Percentiles rank a stretch among this genome's conserved stretches.
Conservation (phyloP, 2,113 vertebrate species). For the Esox niger region DNA sequence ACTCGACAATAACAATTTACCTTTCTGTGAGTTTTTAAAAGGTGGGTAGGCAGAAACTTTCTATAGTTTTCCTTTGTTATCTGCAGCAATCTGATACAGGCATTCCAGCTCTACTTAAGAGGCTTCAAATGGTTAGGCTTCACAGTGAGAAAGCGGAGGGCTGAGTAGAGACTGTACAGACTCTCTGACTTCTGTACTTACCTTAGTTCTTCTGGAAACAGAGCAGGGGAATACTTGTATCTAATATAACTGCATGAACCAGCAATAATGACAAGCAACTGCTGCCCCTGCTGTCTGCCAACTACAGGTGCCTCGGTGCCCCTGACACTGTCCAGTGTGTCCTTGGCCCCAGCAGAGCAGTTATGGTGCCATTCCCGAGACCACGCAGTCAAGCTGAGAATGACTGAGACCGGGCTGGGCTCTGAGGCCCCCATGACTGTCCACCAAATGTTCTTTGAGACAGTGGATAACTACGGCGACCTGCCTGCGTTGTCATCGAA, state of each 20-base stretch:
- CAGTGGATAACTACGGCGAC: constrained; percentile 54
- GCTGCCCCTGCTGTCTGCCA: constrained; percentile 52
- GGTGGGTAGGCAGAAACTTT: constrained; percentile 9
- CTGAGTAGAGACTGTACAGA: background rate
- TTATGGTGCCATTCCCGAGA: constrained; percentile 63
- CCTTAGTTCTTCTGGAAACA: background rate
- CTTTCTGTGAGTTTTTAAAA: no score
- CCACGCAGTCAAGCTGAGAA: constrained; percentile 65
- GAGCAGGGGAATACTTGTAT: background rate
- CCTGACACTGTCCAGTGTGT: constrained; percentile 24
- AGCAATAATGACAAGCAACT: constrained; percentile 43
- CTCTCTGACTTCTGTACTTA: background rate
- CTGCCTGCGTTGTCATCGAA: constrained; percentile 63
- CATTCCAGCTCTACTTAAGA: background rate
- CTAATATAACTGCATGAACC: background rate
- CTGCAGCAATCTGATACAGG: constrained; percentile 38
- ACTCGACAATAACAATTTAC: no score
- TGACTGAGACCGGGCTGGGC: constrained; percentile 54
- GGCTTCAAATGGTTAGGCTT: constrained; percentile 10
- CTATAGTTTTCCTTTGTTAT: constrained; percentile 22
- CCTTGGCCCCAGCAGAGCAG: constrained; percentile 58
- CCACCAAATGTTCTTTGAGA: constrained; percentile 70
- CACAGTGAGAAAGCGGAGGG: background rate
- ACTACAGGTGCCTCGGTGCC: background rate
- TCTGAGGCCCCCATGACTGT: constrained; percentile 67